Percentiles rank a stretch among this genome's conserved stretches.
Evolutionary conservation across 2,888 invertebrate species (phyloP).

Genomic region (Germaria angustata): DNA sequence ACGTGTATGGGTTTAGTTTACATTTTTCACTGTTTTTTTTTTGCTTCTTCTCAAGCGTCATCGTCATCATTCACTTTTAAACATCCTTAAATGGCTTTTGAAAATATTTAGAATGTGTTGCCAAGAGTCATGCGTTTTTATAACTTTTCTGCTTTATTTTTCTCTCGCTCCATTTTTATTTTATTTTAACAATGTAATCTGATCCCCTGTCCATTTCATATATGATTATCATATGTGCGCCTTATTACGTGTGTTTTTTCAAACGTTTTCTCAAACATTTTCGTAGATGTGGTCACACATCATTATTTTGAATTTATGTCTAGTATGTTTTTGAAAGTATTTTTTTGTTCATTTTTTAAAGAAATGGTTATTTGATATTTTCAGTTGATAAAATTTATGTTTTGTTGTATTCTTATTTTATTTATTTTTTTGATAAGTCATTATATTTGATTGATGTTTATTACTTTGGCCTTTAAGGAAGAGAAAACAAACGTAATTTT

Average conservation of each 20-base stretch:
- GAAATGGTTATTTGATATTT: slow-evolving; percentile 76
- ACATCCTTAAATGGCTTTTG: slow-evolving; percentile 33
- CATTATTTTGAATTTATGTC: slow-evolving; percentile 64
- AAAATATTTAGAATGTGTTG: slow-evolving; percentile 33
- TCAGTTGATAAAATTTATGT: slow-evolving; percentile 74
- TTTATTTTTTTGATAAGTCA: slow-evolving; percentile 62
- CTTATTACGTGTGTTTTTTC: slow-evolving; percentile 34
- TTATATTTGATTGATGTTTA: slow-evolving; percentile 68
- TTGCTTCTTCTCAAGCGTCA: slow-evolving; percentile 31
- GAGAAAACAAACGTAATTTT: background rate
- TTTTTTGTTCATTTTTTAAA: background rate
- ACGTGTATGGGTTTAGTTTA: slow-evolving; percentile 65
- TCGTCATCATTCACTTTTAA: slow-evolving; percentile 51
- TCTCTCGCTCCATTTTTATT: slow-evolving; percentile 13
- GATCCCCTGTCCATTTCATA: slow-evolving; percentile 75
- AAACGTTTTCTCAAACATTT: slow-evolving; percentile 6
- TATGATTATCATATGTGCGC: slow-evolving; percentile 19
- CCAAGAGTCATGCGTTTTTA: slow-evolving; percentile 45
- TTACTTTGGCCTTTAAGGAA: slow-evolving; percentile 32
- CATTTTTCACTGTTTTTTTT: slow-evolving; percentile 12
- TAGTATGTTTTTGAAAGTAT: slow-evolving; percentile 55
- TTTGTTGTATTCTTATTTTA: slow-evolving; percentile 52
- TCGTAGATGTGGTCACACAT: slow-evolving; percentile 59
- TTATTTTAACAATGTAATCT: slow-evolving; percentile 75
- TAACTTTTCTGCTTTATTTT: slow-evolving; percentile 20